These are phyloP conservation scores for Folsomia manolachei DNA, from an alignment of 2,888 invertebrate genomes.

Conservation along the genomic window DNA sequence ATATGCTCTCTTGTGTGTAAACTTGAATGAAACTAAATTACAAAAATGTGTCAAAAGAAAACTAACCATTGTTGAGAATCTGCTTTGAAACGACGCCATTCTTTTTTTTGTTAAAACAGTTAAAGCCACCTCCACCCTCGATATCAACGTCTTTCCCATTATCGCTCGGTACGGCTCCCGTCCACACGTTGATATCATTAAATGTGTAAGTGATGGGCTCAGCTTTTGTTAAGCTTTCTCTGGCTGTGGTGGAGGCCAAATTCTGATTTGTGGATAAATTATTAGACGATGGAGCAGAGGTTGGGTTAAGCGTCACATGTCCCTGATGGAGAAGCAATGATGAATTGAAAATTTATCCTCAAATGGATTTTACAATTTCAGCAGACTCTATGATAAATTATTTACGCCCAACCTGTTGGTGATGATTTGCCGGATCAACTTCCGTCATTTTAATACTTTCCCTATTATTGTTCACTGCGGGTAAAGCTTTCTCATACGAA, in stretches of 20 bases:
- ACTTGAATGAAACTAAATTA: too few relatives aligned
- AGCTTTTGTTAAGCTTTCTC: neutral
- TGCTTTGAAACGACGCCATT: constrained; percentile 43
- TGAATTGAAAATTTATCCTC: too few relatives aligned
- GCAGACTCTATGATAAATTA: too few relatives aligned
- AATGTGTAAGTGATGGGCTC: constrained; percentile 50
- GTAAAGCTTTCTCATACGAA: too few relatives aligned
- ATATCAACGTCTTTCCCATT: constrained; percentile 20
- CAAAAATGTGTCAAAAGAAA: neutral
- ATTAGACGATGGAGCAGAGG: neutral
- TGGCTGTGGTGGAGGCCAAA: neutral
- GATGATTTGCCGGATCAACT: too few relatives aligned
- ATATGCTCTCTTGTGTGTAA: too few relatives aligned
- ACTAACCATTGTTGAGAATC: constrained; percentile 47
- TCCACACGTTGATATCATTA: constrained; percentile 51
- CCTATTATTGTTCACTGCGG: too few relatives aligned
- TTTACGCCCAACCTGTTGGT: too few relatives aligned
- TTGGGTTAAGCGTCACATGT: constrained; percentile 6
- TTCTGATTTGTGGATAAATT: neutral
- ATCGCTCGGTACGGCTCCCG: constrained; percentile 30
- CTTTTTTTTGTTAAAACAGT: constrained; percentile 8
- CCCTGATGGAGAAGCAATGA: too few relatives aligned
- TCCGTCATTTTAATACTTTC: too few relatives aligned
- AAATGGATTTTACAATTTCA: too few relatives aligned
- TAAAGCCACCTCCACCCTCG: neutral